phyloP scores from a whole-genome alignment of 1,140 invertebrate species.

The Bombus difficillimus region DNA sequence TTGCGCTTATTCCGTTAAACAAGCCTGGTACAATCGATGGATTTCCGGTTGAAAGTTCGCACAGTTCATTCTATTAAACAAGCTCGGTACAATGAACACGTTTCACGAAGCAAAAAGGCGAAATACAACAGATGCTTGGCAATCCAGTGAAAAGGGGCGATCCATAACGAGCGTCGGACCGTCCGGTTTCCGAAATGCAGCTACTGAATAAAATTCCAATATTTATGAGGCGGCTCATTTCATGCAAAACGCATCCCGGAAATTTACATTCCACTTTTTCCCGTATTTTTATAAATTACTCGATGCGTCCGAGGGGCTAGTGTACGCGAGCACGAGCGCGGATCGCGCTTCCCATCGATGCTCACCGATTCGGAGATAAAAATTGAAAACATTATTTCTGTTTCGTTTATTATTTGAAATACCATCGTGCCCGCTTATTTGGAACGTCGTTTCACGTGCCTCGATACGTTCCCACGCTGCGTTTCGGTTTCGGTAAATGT shows the following conservation, averaged over 20 bases:
- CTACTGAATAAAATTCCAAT: slow-evolving; percentile 58
- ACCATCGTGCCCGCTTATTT: slow-evolving; percentile 34
- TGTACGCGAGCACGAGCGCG: background rate
- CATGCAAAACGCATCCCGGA: slow-evolving; percentile 54
- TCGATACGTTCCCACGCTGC: slow-evolving; percentile 19
- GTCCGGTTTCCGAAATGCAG: slow-evolving; percentile 49
- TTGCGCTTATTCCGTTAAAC: background rate
- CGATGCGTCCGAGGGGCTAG: slow-evolving; percentile 22
- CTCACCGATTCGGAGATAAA: slow-evolving; percentile 41
- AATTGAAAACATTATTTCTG: slow-evolving; percentile 58
- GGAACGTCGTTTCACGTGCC: slow-evolving; percentile 11
- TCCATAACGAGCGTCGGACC: slow-evolving; percentile 51
- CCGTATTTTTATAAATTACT: slow-evolving; percentile 54
- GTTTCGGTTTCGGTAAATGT: slow-evolving; percentile 37
- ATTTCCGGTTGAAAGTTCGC: slow-evolving; percentile 1
- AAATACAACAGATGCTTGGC: slow-evolving; percentile 44
- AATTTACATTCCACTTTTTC: slow-evolving; percentile 57
- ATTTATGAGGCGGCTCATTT: slow-evolving; percentile 56
- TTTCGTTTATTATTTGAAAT: slow-evolving; percentile 52
- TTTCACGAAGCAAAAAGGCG: slow-evolving; percentile 13
- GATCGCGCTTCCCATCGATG: slow-evolving; percentile 17
- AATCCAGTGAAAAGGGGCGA: slow-evolving; percentile 39
- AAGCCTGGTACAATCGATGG: background rate
- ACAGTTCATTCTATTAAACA: slow-evolving; percentile 14
- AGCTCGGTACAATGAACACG: slow-evolving; percentile 21